These are phyloP conservation scores for Petrosia ficiformis DNA, from an alignment of 37 sponge, comb jelly and placozoan species.

Conservation along the genomic window DNA sequence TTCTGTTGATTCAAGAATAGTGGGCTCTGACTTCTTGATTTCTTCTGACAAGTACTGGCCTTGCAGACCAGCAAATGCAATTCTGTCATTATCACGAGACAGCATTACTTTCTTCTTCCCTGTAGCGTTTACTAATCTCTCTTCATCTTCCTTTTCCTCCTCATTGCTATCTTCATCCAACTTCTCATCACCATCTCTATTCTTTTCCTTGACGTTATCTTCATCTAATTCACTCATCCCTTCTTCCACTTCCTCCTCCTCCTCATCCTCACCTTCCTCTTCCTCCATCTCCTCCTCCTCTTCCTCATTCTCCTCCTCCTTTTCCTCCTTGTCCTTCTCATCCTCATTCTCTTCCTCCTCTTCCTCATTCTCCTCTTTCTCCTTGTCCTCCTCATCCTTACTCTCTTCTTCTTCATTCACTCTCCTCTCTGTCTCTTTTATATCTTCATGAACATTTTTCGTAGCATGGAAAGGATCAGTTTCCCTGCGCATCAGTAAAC, in stretches of 20 bases:
- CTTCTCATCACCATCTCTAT: neutral
- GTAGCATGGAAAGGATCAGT: neutral
- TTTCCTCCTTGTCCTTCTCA: neutral
- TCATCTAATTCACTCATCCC: neutral
- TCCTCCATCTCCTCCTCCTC: neutral
- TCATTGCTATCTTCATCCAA: neutral
- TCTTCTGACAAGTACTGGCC: no score
- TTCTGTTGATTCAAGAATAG: no score
- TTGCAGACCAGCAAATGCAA: no score
- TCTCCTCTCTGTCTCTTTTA: neutral
- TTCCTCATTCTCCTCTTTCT: neutral
- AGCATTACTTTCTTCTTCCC: no score
- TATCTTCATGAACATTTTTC: neutral
- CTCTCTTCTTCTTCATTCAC: neutral
- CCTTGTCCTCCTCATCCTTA: neutral
- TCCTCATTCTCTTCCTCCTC: neutral
- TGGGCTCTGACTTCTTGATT: no score
- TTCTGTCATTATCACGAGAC: no score
- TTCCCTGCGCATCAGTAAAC: neutral
- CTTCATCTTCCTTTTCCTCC: neutral
- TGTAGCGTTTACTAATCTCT: neutral
- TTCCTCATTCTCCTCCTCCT: neutral
- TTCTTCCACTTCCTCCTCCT: neutral
- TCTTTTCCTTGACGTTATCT: neutral
- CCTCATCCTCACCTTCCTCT: neutral